Evolutionary conservation across 92 coral and sea anemone genomes (phyloP).

Genomic region (Pocillopora grandis): DNA sequence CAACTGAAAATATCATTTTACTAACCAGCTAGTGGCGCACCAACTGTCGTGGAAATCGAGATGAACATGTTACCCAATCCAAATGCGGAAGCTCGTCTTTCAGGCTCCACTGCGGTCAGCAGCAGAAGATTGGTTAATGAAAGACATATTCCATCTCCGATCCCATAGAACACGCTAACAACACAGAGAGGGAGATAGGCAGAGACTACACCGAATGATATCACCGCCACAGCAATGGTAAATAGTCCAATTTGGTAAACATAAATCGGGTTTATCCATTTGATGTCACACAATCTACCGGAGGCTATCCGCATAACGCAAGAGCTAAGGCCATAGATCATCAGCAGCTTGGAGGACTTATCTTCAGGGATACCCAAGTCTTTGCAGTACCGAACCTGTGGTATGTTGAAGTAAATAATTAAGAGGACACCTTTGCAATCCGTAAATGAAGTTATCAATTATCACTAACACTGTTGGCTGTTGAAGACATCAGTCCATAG

Average conservation of each 20-base stretch:
- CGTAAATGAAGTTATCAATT: too few species aligned
- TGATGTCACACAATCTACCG: constrained; percentile 23
- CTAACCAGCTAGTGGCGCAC: constrained; percentile 23
- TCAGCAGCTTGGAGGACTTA: constrained; percentile 25
- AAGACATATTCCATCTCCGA: constrained; percentile 23
- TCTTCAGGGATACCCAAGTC: constrained; percentile 16
- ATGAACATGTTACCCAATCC: constrained; percentile 22
- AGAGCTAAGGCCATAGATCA: constrained; percentile 10
- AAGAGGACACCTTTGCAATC: too few species aligned
- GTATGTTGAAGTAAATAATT: neutral
- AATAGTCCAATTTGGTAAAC: constrained; percentile 6
- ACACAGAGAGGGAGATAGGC: neutral
- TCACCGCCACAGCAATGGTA: neutral
- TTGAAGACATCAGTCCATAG: too few species aligned
- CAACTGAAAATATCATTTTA: neutral
- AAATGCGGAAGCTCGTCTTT: constrained; percentile 21
- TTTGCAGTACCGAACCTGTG: constrained; percentile 21
- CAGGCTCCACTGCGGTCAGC: constrained; percentile 20
- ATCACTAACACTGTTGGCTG: too few species aligned
- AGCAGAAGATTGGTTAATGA: constrained; percentile 1
- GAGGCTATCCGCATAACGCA: constrained; percentile 6
- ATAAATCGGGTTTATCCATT: neutral
- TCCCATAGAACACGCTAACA: constrained; percentile 9
- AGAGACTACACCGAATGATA: neutral
- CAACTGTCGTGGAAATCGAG: constrained; percentile 13